Percentiles rank a stretch among this genome's conserved stretches.
Evolutionary conservation across 2,888 invertebrate genomes (phyloP).

Genomic region (Epistrophella euchroma): DNA sequence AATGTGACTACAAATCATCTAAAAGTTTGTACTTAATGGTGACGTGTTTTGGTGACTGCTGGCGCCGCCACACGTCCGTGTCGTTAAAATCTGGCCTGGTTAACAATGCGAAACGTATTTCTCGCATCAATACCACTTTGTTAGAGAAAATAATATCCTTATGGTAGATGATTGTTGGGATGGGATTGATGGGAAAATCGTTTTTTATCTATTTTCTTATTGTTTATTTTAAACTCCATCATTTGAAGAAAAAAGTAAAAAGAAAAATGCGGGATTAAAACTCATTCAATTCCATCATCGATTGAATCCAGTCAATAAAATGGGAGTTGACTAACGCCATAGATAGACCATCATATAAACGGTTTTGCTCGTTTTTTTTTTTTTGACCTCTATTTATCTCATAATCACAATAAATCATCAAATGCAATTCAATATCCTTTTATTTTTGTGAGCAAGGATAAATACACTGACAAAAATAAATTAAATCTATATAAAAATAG

Average conservation of each 20-base stretch:
- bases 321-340: slow-evolving; percentile 17
- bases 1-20: slow-evolving; percentile 25
- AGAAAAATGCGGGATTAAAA: neutral
- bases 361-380: slow-evolving; percentile 12
- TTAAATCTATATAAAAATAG: no score
- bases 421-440: slow-evolving; percentile 67
- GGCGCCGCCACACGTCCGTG: neutral
- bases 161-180: neutral
- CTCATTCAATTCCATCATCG: neutral
- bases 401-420: slow-evolving; percentile 69
- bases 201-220: neutral
- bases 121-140: slow-evolving; percentile 14
- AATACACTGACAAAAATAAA: slow-evolving; percentile 11
- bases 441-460: neutral
- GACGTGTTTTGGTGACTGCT: slow-evolving; percentile 25
- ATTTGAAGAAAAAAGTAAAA: neutral
- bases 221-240: neutral
- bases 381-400: slow-evolving; percentile 28
- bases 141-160: neutral
- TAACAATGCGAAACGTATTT: slow-evolving; percentile 32
- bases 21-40: slow-evolving; percentile 27
- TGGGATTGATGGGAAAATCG: neutral
- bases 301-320: slow-evolving; percentile 15
- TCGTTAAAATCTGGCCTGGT: neutral
- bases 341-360: slow-evolving; percentile 12